Conservation (phyloP, 2,888 invertebrate species). For the Microdon myrmicae region DNA sequence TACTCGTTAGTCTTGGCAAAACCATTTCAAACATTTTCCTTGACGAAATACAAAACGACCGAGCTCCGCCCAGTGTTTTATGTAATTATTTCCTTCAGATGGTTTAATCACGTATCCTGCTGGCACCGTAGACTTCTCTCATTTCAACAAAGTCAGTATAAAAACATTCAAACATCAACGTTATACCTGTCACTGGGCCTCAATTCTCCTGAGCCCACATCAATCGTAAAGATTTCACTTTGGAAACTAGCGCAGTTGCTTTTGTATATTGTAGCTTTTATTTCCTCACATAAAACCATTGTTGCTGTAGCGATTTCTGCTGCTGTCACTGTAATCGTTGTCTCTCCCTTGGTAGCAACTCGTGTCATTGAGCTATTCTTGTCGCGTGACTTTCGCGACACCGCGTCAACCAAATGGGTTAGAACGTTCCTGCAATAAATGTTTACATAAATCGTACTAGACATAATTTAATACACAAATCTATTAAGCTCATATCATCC, state of each 20-base stretch:
- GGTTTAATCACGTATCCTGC: too few species aligned
- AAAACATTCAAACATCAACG: background rate
- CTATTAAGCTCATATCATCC: too few species aligned
- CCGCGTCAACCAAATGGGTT: slow-evolving; percentile 29
- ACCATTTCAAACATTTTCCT: too few species aligned
- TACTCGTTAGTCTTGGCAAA: too few species aligned
- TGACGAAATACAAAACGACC: too few species aligned
- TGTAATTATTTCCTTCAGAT: too few species aligned
- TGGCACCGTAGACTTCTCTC: background rate
- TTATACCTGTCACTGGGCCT: slow-evolving; percentile 39
- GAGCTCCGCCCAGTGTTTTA: too few species aligned
- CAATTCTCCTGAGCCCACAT: slow-evolving; percentile 41
- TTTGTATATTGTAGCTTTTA: slow-evolving; percentile 35
- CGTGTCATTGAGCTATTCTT: slow-evolving; percentile 16
- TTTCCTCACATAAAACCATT: slow-evolving; percentile 26
- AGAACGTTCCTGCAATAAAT: slow-evolving; percentile 30
- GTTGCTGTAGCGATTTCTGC: slow-evolving; percentile 22
- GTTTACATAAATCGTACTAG: too few species aligned
- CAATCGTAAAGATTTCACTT: slow-evolving; percentile 44
- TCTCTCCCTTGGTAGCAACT: slow-evolving; percentile 6
- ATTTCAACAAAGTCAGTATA: background rate
- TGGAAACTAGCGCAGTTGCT: slow-evolving; percentile 41
- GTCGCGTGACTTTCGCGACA: slow-evolving; percentile 33
- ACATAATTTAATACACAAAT: too few species aligned
- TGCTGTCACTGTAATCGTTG: slow-evolving; percentile 17